These are phyloP conservation scores for Clostera curtula DNA, from an alignment of 2,888 invertebrate genomes.

Conservation along the genomic window DNA sequence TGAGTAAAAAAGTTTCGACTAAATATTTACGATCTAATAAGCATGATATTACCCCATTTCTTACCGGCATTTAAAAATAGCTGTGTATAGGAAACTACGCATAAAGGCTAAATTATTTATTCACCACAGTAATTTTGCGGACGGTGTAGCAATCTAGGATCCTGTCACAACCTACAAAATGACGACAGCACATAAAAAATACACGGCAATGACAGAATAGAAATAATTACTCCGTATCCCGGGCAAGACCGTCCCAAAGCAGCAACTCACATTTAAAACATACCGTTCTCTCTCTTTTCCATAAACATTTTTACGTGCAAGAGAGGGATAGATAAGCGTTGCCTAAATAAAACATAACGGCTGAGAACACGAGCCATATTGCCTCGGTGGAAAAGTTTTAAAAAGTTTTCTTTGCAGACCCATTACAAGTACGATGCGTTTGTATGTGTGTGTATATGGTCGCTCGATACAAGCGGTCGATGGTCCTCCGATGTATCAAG, in stretches of 20 bases:
- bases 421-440: constrained; percentile 66
- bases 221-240: constrained; percentile 76
- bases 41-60: constrained; percentile 2
- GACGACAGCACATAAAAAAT: constrained; percentile 63
- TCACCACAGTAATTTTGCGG: constrained; percentile 18
- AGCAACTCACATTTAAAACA: constrained; percentile 36
- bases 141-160: constrained; percentile 20
- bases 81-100: constrained; percentile 13
- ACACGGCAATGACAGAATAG: constrained; percentile 73
- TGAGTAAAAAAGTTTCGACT: no score
- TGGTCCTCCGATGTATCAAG: constrained; percentile 36
- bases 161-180: constrained; percentile 37
- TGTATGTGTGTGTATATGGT: constrained; percentile 53
- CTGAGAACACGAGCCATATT: constrained; percentile 75
- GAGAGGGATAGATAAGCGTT: constrained; percentile 56
- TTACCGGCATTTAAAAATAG: background rate
- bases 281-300: constrained; percentile 38
- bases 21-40: no score
- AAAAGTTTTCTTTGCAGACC: constrained; percentile 76
- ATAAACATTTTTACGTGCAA: constrained; percentile 24
- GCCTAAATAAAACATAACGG: constrained; percentile 74
- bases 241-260: constrained; percentile 56
- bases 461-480: constrained; percentile 62
- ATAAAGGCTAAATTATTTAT: constrained; percentile 14
- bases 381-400: constrained; percentile 75